Percentiles rank a stretch among this genome's conserved stretches.
Evolutionary conservation across 2,888 invertebrate species (phyloP).

Genomic region (Stenolophus ochropezus): DNA sequence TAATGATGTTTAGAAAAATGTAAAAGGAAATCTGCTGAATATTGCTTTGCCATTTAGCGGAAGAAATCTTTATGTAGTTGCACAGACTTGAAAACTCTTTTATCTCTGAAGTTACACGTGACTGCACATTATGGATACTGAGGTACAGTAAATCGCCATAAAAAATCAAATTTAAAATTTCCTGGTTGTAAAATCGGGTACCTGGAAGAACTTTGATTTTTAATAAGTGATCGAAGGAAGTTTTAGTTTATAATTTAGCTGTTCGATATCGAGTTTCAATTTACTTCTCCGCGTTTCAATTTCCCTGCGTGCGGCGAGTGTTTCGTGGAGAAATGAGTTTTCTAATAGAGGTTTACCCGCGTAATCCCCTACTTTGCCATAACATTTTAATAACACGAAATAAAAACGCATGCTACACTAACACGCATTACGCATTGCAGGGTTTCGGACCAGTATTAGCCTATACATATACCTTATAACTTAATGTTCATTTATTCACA

Average conservation of each 20-base stretch:
- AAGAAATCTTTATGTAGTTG: not conserved
- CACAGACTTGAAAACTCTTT: not conserved
- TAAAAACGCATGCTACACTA: slow-evolving; percentile 20
- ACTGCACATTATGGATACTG: slow-evolving; percentile 17
- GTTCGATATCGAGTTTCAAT: slow-evolving; percentile 58
- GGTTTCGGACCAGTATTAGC: too few relatives aligned
- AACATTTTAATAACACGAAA: slow-evolving; percentile 63
- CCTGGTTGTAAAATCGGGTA: not conserved
- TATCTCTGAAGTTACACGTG: slow-evolving; percentile 7
- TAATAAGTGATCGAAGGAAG: slow-evolving; percentile 42
- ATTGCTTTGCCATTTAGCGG: not conserved
- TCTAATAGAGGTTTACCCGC: slow-evolving; percentile 63
- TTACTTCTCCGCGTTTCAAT: slow-evolving; percentile 1
- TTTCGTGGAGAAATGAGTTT: slow-evolving; percentile 62
- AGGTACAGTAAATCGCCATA: not conserved
- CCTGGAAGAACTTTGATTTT: slow-evolving; percentile 26
- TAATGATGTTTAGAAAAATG: not conserved
- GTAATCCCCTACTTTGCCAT: slow-evolving; percentile 62
- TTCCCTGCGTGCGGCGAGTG: not conserved
- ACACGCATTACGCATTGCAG: not conserved
- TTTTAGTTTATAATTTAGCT: slow-evolving; percentile 54
- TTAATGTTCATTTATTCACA: too few relatives aligned
- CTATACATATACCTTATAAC: too few relatives aligned
- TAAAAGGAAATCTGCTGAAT: not conserved
- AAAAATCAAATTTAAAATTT: slow-evolving; percentile 21